Conservation (phyloP, 2,888 invertebrate species). For the Philhelius pedissequus region DNA sequence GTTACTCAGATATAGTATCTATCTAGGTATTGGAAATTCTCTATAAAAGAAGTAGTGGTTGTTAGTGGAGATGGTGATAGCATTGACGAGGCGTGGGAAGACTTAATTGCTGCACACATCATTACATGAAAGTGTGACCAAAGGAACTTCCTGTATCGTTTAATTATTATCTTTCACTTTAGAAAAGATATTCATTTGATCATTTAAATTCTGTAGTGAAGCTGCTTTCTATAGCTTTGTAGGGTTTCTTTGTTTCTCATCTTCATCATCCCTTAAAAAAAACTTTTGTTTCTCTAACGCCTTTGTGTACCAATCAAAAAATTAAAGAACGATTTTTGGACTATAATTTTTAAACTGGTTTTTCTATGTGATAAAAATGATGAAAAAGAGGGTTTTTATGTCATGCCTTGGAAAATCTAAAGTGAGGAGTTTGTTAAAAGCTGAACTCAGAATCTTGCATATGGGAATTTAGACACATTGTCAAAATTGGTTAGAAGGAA, state of each 20-base stretch:
- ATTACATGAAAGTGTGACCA: conserved; percentile 10
- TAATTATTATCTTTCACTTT: conserved; percentile 15
- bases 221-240: background rate
- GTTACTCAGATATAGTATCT: background rate
- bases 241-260: conserved; percentile 11
- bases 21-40: no score
- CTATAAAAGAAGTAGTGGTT: background rate
- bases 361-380: background rate
- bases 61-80: background rate
- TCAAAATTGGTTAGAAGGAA: no score
- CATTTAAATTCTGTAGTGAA: background rate
- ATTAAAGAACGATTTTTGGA: background rate
- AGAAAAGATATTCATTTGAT: background rate
- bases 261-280: background rate
- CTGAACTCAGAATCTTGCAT: no score
- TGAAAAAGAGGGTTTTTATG: no score
- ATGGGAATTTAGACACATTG: no score
- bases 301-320: background rate
- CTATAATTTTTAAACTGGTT: background rate
- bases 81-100: conserved; percentile 35
- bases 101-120: conserved; percentile 29
- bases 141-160: conserved; percentile 15
- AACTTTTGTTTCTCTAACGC: background rate
- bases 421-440: no score
- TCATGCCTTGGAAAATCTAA: no score